These are phyloP conservation scores for Penaeus vannamei DNA, from an alignment of 1,140 invertebrate species.

Conservation along the genomic window DNA sequence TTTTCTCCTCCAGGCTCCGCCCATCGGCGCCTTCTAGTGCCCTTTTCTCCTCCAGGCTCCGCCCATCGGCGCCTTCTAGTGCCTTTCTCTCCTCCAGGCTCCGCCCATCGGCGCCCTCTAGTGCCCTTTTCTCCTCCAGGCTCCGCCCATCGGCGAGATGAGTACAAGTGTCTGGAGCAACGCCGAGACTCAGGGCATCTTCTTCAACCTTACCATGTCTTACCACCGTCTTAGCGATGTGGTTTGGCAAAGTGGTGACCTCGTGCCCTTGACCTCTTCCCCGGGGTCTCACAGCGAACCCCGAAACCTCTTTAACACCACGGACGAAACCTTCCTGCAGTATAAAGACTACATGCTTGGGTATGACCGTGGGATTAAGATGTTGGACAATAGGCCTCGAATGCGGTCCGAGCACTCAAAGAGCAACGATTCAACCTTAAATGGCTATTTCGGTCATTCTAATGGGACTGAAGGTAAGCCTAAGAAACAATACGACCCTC, in stretches of 20 bases:
- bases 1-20: too few species aligned
- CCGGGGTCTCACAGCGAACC: neutral
- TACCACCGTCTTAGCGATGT: constrained; percentile 44
- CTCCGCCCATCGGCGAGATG: constrained; percentile 16
- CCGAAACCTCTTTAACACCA: neutral
- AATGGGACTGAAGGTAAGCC: too few species aligned
- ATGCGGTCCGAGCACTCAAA: too few species aligned
- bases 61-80: too few species aligned
- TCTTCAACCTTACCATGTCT: constrained; percentile 52
- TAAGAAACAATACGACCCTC: too few species aligned
- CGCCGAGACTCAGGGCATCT: constrained; percentile 18
- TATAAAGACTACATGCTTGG: constrained; percentile 13
- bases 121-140: neutral
- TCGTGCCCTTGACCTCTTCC: constrained; percentile 21
- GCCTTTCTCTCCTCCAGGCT: neutral
- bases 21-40: too few species aligned
- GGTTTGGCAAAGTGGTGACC: neutral
- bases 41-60: too few species aligned
- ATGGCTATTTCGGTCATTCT: too few species aligned
- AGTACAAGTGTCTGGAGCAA: neutral
- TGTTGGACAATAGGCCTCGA: too few species aligned
- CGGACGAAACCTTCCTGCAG: neutral
- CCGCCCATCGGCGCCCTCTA: constrained; percentile 13
- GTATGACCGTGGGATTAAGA: neutral
- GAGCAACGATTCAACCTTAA: too few species aligned